Base-by-base conservation (phyloP, 2,888 invertebrate genomes). In the Leptothorax acervorum region DNA sequence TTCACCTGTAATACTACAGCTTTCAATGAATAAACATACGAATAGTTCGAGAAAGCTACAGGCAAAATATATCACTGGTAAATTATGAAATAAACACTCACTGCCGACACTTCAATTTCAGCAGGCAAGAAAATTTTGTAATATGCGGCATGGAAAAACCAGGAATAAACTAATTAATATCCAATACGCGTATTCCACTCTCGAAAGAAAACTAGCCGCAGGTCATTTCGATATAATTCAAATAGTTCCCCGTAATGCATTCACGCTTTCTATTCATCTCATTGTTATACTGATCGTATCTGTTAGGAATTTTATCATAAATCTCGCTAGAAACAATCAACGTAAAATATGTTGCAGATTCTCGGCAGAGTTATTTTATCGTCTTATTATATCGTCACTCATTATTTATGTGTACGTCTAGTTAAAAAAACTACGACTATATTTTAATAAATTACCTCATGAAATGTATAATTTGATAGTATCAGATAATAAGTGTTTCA, bases 271-370 rank as follows among this genome's bases (percentile, higher is more conserved):
- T 45, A 71, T 23, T 71, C 53, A 28, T 48, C 23, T 31, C 71
- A 71, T 79, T 45, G 11, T 79, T 57, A 18, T 31, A 31, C 15
- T 2, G 57, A 71, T 57, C 55, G 57, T 78, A 78, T 70, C 78
- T 68, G 42, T 0, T 35, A 71, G 45, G 8, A 79, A 79, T 79
- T 55, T 70, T 71, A 18, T 71, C 48, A 57, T 57, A 79, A 45
- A 79, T 60, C 18, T 45, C 57, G 18, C 2, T 35, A 3, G 42
- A 55, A 31, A 60, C 57, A 35, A 23, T 57, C 15, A 23, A 31
- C 35, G 3, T 57, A 23, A 79, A 79, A 70, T 45, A 6, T 55
- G 12, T 53, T 31, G 39, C 11, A 8, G 5, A 51, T 76, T 76
- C 3, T 48, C 23, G 42, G 3, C 18, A 18, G n/a, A 66, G 28